Base-by-base conservation (phyloP, 2,888 invertebrate genomes). In the Habrosyne pyritoides region DNA sequence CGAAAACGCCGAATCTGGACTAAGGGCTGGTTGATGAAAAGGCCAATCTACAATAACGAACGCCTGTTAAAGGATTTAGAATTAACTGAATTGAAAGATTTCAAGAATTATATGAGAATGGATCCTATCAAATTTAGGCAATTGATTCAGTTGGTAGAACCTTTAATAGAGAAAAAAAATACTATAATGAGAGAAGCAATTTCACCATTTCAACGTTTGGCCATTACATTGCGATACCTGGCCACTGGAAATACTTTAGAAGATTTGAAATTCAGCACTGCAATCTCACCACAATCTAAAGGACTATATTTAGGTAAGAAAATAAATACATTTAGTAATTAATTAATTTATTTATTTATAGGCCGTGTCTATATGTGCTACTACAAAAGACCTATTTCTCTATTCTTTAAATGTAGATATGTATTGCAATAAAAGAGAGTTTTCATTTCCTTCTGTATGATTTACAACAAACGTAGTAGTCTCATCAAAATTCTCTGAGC, bases 91-190 rank as follows among this genome's bases (percentile, higher is more conserved):
- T n/a, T n/a, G n/a, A n/a, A n/a, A n/a, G n/a, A n/a, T n/a, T 55
- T 55, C 55, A 55, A 51, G 47, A 55, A 55, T 51, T 55, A 51
- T 55, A 51, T 55, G 51, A 46, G 51, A 51, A 55, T 55, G 54
- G 54, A 55, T 47, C 51, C 46, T 54, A n/a, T 21, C 12, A 26
- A 53, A 53, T 56, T 56, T 54, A 49, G 24, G 47, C 30, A 47
- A 21, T 21, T 53, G 28, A 28, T 53, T 47, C 46, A 53, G 46
- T 47, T 53, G 53, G 53, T 47, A 47, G 1, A 47, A 54, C 50
- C 42, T 52, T 46, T 36, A 51, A 52, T 51, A 51, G 28, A 55
- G 46, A 55, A 21, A 53, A 28, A 46, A 47, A 47, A 46, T 53
- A 53, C 53, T 47, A 21, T 53, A 53, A 53, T 53, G 53, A 47